A percentile compares a stretch with the other conserved stretches of the same genome.
Evolutionary conservation across 2,888 invertebrate genomes (phyloP).

Genomic region (Pammene fasciana): DNA sequence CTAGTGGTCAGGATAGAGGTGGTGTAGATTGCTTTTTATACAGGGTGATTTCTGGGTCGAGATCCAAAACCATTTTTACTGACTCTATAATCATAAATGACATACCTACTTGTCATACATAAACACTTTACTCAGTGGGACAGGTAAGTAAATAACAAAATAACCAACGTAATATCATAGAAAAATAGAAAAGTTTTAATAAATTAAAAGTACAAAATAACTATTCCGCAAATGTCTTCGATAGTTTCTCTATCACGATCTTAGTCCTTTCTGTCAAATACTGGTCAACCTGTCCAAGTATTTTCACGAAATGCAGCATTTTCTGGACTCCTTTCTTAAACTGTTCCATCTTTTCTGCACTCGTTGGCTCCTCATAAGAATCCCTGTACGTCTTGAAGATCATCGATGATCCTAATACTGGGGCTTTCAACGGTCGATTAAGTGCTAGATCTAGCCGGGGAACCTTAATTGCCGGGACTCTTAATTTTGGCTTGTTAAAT

Average conservation of each 20-base stretch:
- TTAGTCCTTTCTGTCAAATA: conserved; percentile 73
- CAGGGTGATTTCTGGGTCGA: too few relatives aligned
- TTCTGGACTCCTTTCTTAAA: conserved; percentile 76
- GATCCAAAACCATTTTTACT: too few relatives aligned
- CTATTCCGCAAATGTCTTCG: conserved; percentile 69
- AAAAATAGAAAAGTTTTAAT: conserved; percentile 38
- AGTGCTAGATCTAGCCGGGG: conserved; percentile 50
- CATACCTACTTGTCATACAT: too few relatives aligned
- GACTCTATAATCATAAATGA: too few relatives aligned
- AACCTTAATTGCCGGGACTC: conserved; percentile 61
- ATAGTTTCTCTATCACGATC: conserved; percentile 71
- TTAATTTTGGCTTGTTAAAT: conserved; percentile 59
- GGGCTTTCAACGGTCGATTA: conserved; percentile 50
- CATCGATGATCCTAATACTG: conserved; percentile 62
- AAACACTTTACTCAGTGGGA: too few relatives aligned
- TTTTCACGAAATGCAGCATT: conserved; percentile 73
- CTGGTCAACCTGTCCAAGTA: conserved; percentile 72
- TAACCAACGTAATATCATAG: neutral
- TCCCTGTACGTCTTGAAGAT: conserved; percentile 53
- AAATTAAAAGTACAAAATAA: conserved; percentile 19
- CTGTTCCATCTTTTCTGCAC: conserved; percentile 71
- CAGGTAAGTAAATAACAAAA: neutral
- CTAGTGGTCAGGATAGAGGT: too few relatives aligned
- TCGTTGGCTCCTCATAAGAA: conserved; percentile 60
- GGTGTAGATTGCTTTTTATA: too few relatives aligned